Evolutionary conservation across 2,113 vertebrate genomes (phyloP).

Genomic region (Podarcis cretensis): DNA sequence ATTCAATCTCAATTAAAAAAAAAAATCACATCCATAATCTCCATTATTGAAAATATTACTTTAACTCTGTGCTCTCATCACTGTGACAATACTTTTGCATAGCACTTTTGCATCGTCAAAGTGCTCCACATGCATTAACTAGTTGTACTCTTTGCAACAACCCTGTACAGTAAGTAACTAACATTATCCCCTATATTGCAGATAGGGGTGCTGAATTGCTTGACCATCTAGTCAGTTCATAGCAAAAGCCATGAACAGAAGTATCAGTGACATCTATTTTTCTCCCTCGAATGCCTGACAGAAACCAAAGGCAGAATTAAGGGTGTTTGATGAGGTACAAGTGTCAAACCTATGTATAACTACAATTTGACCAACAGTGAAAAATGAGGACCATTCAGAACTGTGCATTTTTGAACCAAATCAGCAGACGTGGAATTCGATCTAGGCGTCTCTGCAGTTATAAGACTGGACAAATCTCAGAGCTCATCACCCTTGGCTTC

Average conservation of each 20-base stretch:
- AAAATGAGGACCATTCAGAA: slow-evolving; percentile 25
- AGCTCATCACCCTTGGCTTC: neutral
- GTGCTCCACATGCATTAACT: neutral
- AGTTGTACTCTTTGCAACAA: neutral
- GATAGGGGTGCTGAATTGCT: neutral
- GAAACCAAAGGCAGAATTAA: neutral
- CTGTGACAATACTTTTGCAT: neutral
- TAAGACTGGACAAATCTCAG: neutral
- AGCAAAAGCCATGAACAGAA: neutral
- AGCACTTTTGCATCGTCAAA: neutral
- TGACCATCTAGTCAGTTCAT: neutral
- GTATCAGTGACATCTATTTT: neutral
- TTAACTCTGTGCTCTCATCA: neutral
- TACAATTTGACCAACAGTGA: slow-evolving; percentile 6
- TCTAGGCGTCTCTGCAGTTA: neutral
- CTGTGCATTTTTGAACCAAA: slow-evolving; percentile 9
- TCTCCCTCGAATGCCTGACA: neutral
- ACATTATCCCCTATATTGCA: neutral
- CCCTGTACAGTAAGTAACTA: neutral
- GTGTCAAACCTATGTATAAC: neutral
- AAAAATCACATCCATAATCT: neutral
- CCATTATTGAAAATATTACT: neutral
- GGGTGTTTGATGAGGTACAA: neutral
- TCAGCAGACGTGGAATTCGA: neutral
- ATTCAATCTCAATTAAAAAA: neutral